phyloP scores from a whole-genome alignment of 92 coral and sea anemone species.

The Siderastrea siderea region DNA sequence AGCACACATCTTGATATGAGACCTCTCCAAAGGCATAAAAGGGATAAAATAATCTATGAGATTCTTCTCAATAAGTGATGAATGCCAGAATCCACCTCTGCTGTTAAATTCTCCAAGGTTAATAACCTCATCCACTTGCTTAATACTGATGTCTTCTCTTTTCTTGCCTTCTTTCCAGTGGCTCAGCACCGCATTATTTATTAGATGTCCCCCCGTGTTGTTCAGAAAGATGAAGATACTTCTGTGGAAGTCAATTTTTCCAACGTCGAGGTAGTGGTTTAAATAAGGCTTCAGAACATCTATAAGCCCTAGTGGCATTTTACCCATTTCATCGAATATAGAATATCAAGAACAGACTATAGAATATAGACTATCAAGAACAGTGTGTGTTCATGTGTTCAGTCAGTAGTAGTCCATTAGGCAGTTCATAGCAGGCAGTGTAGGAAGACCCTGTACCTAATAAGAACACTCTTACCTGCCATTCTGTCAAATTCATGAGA shows the following conservation, averaged over 20 bases:
- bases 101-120: slow-evolving; percentile 85
- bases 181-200: slow-evolving; percentile 71
- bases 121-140: slow-evolving; percentile 83
- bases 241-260: slow-evolving; percentile 81
- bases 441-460: too few species aligned
- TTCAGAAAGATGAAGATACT: slow-evolving; percentile 89
- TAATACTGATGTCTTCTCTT: slow-evolving; percentile 77
- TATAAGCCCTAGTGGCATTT: slow-evolving; percentile 89
- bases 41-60: slow-evolving; percentile 87
- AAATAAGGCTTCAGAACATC: slow-evolving; percentile 90
- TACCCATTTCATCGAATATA: slow-evolving; percentile 98
- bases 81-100: slow-evolving; percentile 93
- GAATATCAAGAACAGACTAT: too few species aligned
- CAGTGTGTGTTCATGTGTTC: too few species aligned
- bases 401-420: too few species aligned
- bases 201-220: slow-evolving; percentile 88
- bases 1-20: slow-evolving; percentile 90
- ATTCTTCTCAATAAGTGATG: slow-evolving; percentile 83
- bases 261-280: slow-evolving; percentile 83
- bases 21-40: slow-evolving; percentile 87
- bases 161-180: slow-evolving; percentile 86
- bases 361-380: too few species aligned
- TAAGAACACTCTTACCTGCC: too few species aligned
- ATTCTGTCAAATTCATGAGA: too few species aligned
- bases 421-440: too few species aligned